phyloP scores from a whole-genome alignment of 2,797 vertebrate species.

The Spatula clypeata region DNA sequence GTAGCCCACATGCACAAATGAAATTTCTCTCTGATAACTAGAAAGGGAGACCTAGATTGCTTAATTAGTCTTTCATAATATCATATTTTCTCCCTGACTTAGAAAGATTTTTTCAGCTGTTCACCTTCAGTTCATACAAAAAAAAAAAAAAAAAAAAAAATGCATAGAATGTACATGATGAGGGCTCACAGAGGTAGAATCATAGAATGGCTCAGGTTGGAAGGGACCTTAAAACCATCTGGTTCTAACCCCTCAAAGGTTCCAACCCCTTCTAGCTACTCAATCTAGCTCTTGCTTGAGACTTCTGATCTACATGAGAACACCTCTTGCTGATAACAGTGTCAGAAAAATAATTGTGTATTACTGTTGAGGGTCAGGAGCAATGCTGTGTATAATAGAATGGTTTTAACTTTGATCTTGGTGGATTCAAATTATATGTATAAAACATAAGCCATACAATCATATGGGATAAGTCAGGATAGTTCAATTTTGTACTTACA shows the following conservation, averaged over 20 bases:
- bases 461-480: neutral
- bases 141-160: neutral
- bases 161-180: neutral
- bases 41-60: neutral
- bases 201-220: too few species aligned
- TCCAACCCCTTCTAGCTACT: neutral
- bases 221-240: too few species aligned
- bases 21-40: neutral
- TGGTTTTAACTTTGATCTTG: neutral
- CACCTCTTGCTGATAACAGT: neutral
- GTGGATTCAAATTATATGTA: neutral
- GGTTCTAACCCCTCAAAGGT: too few species aligned
- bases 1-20: neutral
- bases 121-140: fast-evolving
- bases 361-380: neutral
- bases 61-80: neutral
- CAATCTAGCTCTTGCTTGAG: neutral
- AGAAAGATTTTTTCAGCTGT: neutral
- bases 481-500: neutral
- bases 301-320: neutral
- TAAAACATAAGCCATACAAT: neutral
- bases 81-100: neutral
- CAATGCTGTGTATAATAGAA: neutral
- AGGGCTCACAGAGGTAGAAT: neutral
- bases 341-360: neutral